Base-by-base conservation (phyloP, 2,888 invertebrate genomes). In the Euproctis similis region DNA sequence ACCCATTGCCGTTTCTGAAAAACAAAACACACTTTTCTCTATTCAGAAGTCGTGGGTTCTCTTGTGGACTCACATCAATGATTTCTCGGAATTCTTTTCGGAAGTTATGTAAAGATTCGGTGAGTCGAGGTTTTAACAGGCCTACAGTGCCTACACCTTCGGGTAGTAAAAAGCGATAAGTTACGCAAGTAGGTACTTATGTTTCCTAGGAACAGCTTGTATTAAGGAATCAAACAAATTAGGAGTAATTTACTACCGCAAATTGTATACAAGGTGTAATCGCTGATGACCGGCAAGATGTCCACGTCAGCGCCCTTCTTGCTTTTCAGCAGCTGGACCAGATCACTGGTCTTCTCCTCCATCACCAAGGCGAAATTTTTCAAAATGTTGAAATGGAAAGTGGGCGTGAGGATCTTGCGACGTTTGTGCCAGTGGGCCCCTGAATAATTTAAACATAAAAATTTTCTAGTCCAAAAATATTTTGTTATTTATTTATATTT, bases 331-430 rank as follows among this genome's bases (percentile, higher is more conserved):
- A 54, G 55, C 1, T 43, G 30, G 3, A 80, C 68, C 37, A 77
- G 34, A 8, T 56, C 44, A 2, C 51, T 47, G 16, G 62, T 62
- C 39, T 68, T 66, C 38, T 72, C 71, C 22, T 75, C 69, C 25
- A 77, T 72, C 2, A 70, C 47, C 4, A 36, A 36, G 4, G 60
- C 40, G 41, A 77, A 77, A 33, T 64, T 62, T 53, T 86, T 81
- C 12, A 90, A 53, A 29, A 90, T 85, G 51, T 87, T 88, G 44
- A 89, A 90, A 56, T 90, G 90, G 63, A 90, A 90, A 0, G 90
- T 85, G 0, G 90, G 88, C 0, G 90, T 90, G 11, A 90, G 56
- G 35, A 89, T 77, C 60, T 87, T 89, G 17, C 90, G 68, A 1
- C 89, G 77, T 0, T 55, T 56, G 28, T 87, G 87, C 90, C 90